Evolutionary conservation across 1,140 invertebrate species (phyloP), one percentile per base, ranked within the genome.

Genomic region (Globodera rostochiensis): DNA sequence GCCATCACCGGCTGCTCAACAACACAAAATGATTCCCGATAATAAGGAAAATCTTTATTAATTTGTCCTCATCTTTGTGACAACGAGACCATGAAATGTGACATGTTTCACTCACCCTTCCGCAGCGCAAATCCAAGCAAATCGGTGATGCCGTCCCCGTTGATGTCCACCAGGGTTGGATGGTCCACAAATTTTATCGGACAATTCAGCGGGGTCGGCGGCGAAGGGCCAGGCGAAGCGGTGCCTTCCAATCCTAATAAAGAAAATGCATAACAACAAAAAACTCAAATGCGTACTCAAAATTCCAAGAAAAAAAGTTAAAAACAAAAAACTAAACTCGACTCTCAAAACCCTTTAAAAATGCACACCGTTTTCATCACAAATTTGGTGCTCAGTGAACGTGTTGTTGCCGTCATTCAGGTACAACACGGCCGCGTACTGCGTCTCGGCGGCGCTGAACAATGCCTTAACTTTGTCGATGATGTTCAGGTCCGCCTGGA

Each of bases 121-220:
- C 57, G 57, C 15, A 19, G 57, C 57, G 73, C 84, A 77, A 88
- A 89, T 36, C 88, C 87, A 9, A 88, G 36, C 60, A 88, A 73
- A 57, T 88, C 87, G 21, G 86, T 83, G 47, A 80, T 79, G 57
- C 87, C 87, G 66, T 88, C 87, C 15, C 87, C 87, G 53, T 88
- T 83, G 6, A 88, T 81, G 73, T 88, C 87, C 64, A 88, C 74
- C 6, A 89, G 81, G 6, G 49, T 70, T 9, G 84, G 84, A n/a
- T 84, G 85, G 50, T 86, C 84, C 60, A 82, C 7, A 83, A 82
- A 82, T 78, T 78, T 66, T n/a, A 36, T 64, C 45, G 74, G 74
- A 64, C 57, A 64, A 64, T 64, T 9, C 69, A 71, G 25, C 69
- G 69, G 57, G 57, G 57, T 64, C 57, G 57, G 57, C 15, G 57